These are phyloP conservation scores for Drosophila paulistorum DNA, from an alignment of 1,140 invertebrate species.

Conservation along the genomic window DNA sequence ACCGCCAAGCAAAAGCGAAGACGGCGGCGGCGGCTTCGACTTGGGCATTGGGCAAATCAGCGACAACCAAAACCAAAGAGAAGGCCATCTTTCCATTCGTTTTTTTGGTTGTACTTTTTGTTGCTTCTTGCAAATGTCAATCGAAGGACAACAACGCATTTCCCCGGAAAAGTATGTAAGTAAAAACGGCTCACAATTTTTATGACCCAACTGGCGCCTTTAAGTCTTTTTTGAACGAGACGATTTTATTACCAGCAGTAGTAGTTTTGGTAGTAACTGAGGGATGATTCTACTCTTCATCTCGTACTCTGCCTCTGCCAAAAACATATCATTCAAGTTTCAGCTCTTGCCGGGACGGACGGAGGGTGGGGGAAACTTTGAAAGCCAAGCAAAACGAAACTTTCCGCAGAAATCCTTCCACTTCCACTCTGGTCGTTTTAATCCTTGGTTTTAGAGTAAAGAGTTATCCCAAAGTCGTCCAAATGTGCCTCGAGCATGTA, in stretches of 20 bases:
- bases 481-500: too few relatives aligned
- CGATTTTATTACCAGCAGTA: conserved; percentile 5
- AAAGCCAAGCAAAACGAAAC: too few relatives aligned
- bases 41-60: background rate
- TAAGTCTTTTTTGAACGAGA: conserved; percentile 14
- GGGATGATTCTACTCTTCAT: background rate
- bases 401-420: too few relatives aligned
- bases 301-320: too few relatives aligned
- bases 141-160: conserved; percentile 12
- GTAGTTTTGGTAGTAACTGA: background rate
- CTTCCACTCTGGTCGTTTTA: too few relatives aligned
- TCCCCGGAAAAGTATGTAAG: conserved; percentile 9
- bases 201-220: conserved; percentile 11
- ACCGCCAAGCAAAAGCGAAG: conserved; percentile 3
- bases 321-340: too few relatives aligned
- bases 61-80: conserved; percentile 8
- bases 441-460: too few relatives aligned
- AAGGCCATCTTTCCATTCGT: background rate
- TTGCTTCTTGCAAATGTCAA: conserved; percentile 51
- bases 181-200: conserved; percentile 13
- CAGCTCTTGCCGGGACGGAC: too few relatives aligned
- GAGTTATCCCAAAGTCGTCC: too few relatives aligned
- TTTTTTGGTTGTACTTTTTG: background rate
- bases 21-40: background rate
- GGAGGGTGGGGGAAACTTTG: too few relatives aligned